Conservation (phyloP, 2,797 vertebrate species). For the Threskiornis aethiopicus region DNA sequence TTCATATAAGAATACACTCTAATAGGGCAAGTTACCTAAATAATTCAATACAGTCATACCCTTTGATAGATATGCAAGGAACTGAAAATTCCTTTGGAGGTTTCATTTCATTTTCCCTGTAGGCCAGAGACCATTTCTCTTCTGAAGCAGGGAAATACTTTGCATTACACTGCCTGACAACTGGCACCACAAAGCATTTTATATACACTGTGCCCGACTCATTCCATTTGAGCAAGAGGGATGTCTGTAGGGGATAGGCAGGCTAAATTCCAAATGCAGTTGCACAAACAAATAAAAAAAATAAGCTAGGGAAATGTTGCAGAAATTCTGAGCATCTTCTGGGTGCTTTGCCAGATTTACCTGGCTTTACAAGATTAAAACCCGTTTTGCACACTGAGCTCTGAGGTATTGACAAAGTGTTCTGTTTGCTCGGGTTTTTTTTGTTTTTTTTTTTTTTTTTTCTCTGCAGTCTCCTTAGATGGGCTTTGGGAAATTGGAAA, state of each 20-base stretch:
- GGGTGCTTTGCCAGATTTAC: background rate
- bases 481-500: background rate
- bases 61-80: slow-evolving; percentile 5
- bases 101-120: slow-evolving; percentile 52
- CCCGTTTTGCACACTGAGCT: background rate
- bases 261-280: background rate
- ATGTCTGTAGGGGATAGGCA: background rate
- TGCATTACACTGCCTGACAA: background rate
- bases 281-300: background rate
- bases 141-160: slow-evolving; percentile 28
- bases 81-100: background rate
- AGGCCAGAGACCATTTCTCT: slow-evolving; percentile 32
- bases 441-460: background rate
- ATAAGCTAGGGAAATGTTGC: background rate
- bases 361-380: background rate
- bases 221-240: background rate
- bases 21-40: background rate
- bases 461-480: background rate
- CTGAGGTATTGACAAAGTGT: background rate
- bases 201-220: background rate
- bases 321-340: background rate
- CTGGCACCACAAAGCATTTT: background rate
- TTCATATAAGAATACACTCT: background rate
- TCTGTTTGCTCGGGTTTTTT: background rate
- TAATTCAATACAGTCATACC: background rate